Evolutionary conservation across 1,140 invertebrate species (phyloP).

Genomic region (Zaprionus nigranus): DNA sequence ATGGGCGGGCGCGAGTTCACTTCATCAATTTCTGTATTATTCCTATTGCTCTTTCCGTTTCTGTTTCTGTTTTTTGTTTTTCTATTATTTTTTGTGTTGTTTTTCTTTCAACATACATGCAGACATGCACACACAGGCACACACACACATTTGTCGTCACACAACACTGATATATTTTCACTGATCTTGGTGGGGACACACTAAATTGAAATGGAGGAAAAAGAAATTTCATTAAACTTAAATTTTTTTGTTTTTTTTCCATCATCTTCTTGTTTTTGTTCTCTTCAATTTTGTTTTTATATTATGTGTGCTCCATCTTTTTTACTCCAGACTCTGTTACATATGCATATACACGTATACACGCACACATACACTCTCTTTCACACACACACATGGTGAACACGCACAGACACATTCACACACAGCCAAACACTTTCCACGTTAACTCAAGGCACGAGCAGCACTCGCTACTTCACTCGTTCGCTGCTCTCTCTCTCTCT

Average conservation of each 20-base stretch:
- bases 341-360: constrained; percentile 18
- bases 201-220: constrained; percentile 21
- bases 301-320: constrained; percentile 53
- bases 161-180: constrained; percentile 43
- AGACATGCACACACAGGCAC: constrained; percentile 21
- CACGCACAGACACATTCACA: constrained; percentile 20
- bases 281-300: constrained; percentile 50
- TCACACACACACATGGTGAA: constrained; percentile 9
- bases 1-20: constrained; percentile 32
- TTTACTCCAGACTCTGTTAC: constrained; percentile 50
- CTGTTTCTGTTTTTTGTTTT: constrained; percentile 32
- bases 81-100: constrained; percentile 32
- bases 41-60: constrained; percentile 30
- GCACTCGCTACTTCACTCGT: constrained; percentile 53
- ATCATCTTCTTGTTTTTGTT: constrained; percentile 23
- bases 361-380: constrained; percentile 6
- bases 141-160: constrained; percentile 36
- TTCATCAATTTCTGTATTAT: constrained; percentile 40
- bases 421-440: constrained; percentile 49
- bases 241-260: constrained; percentile 18
- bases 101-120: constrained; percentile 40
- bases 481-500: constrained; percentile 23
- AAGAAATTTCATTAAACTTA: constrained; percentile 8
- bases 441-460: constrained; percentile 50
- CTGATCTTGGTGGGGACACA: constrained; percentile 44